phyloP scores from a whole-genome alignment of 1,140 invertebrate genomes.

The Lerema accius region DNA sequence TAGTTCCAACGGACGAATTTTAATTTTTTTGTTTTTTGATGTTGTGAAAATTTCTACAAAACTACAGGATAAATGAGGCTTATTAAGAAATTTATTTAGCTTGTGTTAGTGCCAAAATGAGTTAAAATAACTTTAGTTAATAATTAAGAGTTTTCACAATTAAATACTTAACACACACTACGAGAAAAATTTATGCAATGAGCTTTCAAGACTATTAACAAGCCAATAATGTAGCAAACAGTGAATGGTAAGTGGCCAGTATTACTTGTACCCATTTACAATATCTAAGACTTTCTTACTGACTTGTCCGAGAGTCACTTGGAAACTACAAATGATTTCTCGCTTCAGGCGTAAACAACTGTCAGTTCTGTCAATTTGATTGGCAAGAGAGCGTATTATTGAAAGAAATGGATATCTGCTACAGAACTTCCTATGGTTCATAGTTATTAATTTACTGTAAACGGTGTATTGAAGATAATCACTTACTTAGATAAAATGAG shows the following conservation, averaged over 20 bases:
- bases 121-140: too few species aligned
- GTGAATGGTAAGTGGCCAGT: slow-evolving; percentile 29
- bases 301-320: slow-evolving; percentile 3
- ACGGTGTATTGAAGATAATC: neutral
- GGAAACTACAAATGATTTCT: slow-evolving; percentile 1
- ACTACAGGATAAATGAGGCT: too few species aligned
- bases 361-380: slow-evolving; percentile 10
- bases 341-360: neutral
- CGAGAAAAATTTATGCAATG: slow-evolving; percentile 9
- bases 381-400: slow-evolving; percentile 9
- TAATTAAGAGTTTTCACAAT: too few species aligned
- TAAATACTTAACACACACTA: neutral
- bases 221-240: slow-evolving; percentile 11
- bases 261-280: slow-evolving; percentile 31
- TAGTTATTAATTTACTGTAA: neutral
- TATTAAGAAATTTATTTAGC: too few species aligned
- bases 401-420: slow-evolving; percentile 7
- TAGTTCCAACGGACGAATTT: too few species aligned
- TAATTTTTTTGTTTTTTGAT: too few species aligned
- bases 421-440: neutral
- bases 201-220: slow-evolving; percentile 22
- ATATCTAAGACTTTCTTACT: slow-evolving; percentile 28
- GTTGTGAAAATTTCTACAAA: too few species aligned
- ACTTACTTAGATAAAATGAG: too few species aligned
- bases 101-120: too few species aligned